These are phyloP conservation scores for Lepidurus couesii DNA, from an alignment of 1,140 invertebrate genomes.

Conservation along the genomic window DNA sequence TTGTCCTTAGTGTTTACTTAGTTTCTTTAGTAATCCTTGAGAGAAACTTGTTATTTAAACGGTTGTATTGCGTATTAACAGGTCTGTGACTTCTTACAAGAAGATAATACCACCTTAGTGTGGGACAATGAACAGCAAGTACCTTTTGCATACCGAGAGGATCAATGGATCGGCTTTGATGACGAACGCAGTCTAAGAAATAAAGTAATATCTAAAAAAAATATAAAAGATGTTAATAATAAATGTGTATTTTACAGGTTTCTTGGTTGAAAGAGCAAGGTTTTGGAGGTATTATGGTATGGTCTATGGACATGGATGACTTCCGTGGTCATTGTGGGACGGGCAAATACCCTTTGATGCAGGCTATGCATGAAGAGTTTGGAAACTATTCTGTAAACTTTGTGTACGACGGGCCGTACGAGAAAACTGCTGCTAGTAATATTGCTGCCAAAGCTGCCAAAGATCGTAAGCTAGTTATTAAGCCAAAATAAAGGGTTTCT, in stretches of 20 bases:
- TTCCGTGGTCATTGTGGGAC: conserved; percentile 81
- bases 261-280: conserved; percentile 88
- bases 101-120: conserved; percentile 84
- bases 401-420: conserved; percentile 82
- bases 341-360: conserved; percentile 83
- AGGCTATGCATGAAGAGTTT: conserved; percentile 77
- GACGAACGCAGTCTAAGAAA: conserved; percentile 86
- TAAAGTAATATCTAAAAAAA: conserved; percentile 58
- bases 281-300: conserved; percentile 94
- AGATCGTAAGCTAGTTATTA: conserved; percentile 63
- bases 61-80: conserved; percentile 39
- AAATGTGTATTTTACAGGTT: conserved; percentile 56
- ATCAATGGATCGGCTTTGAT: conserved; percentile 95
- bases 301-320: conserved; percentile 95
- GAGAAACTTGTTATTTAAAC: background rate
- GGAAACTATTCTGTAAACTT: conserved; percentile 73
- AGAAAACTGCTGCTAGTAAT: conserved; percentile 55
- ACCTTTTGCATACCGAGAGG: conserved; percentile 81
- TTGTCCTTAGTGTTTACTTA: too few species aligned
- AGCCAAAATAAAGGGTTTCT: background rate
- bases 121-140: conserved; percentile 96
- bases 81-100: conserved; percentile 84
- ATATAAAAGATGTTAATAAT: background rate
- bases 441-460: conserved; percentile 68
- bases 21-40: background rate